Conservation (phyloP, 2,888 invertebrate species). For the Tenthredo scrophulariae region DNA sequence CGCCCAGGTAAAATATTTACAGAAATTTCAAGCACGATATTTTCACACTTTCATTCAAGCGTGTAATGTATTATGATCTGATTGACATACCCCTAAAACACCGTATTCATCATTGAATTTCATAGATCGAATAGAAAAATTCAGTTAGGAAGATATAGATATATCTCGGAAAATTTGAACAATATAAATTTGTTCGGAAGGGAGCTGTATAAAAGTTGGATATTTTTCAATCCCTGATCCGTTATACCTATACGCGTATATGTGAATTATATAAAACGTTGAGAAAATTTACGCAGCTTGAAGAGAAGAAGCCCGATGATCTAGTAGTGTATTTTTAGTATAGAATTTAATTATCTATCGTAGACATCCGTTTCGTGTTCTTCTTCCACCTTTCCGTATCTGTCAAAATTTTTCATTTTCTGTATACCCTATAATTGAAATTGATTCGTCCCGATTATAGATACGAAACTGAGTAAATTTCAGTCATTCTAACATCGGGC, state of each 20-base stretch:
- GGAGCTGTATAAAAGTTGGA: neutral
- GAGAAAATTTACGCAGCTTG: neutral
- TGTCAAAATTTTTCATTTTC: neutral
- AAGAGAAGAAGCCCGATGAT: neutral
- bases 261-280: neutral
- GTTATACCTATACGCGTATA: neutral
- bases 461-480: neutral
- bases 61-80: neutral
- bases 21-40: neutral
- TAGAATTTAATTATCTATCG: constrained; percentile 26
- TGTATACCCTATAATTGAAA: constrained; percentile 1
- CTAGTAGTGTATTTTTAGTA: constrained; percentile 18
- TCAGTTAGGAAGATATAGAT: too few species aligned
- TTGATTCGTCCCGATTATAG: constrained; percentile 12
- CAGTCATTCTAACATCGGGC: neutral
- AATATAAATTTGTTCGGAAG: neutral
- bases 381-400: neutral
- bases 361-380: constrained; percentile 1
- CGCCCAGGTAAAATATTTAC: neutral
- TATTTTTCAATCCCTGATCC: neutral
- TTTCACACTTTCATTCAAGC: neutral
- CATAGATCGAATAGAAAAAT: neutral
- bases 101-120: neutral
- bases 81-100: neutral
- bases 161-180: neutral